Evolutionary conservation across 2,797 vertebrate genomes (phyloP).

Genomic region (Halcyon leucocephala): DNA sequence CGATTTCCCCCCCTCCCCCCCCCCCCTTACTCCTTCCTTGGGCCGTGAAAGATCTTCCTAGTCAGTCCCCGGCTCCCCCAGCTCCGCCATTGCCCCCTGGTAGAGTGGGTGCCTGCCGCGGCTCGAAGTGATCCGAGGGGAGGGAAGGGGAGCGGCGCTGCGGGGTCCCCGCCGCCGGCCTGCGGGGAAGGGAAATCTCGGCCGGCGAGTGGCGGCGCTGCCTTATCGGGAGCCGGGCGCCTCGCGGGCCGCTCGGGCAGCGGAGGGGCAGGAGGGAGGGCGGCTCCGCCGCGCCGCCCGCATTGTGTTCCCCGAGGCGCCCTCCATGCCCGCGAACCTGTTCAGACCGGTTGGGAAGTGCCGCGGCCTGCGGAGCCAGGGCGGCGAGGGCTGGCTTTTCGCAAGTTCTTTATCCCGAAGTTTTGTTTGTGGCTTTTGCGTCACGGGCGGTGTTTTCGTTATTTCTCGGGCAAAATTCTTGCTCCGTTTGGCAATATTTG

Average conservation of each 20-base stretch:
- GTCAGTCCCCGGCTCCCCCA: accelerated
- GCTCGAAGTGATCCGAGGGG: neutral
- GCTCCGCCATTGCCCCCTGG: neutral
- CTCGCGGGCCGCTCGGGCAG: neutral
- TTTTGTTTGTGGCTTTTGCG: neutral
- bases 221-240: neutral
- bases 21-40: neutral
- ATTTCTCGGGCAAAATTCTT: neutral
- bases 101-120: accelerated
- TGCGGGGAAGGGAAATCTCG: neutral
- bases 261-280: neutral
- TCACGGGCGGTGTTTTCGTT: neutral
- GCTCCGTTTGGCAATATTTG: neutral
- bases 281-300: neutral
- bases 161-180: accelerated
- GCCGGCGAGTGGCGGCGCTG: neutral
- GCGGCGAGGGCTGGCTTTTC: neutral
- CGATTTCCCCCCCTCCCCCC: neutral
- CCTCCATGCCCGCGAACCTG: neutral
- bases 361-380: neutral
- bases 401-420: neutral
- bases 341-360: neutral
- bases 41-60: neutral
- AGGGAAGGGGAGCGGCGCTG: neutral
- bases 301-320: neutral